A percentile compares a stretch with the other conserved stretches of the same genome.
These are phyloP conservation scores for Phragmatobia fuliginosa DNA, from an alignment of 2,888 invertebrate genomes.

Conservation along the genomic window DNA sequence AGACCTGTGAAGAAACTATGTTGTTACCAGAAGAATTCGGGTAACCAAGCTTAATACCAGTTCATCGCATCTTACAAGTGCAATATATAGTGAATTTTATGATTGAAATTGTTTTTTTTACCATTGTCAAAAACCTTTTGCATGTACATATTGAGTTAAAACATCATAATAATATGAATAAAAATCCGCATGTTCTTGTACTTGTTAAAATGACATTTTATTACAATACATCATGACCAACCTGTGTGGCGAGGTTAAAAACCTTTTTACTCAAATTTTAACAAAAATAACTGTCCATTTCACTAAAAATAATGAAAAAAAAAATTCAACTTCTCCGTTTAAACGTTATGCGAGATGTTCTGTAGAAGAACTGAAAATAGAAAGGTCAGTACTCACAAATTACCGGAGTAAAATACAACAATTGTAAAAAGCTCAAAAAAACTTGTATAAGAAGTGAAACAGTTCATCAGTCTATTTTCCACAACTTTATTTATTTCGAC, in stretches of 20 bases:
- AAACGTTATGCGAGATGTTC: conserved; percentile 21
- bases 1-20: neutral
- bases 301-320: neutral
- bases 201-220: neutral
- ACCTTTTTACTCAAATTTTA: neutral
- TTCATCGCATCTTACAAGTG: neutral
- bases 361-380: conserved; percentile 15
- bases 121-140: neutral
- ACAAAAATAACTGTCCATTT: neutral
- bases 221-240: neutral
- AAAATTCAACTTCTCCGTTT: conserved; percentile 12
- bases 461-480: conserved; percentile 5
- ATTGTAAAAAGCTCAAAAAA: conserved; percentile 23
- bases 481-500: conserved; percentile 5
- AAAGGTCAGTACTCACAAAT: conserved; percentile 26
- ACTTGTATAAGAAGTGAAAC: neutral
- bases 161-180: neutral
- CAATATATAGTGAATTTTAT: neutral
- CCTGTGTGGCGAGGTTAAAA: neutral
- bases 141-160: neutral
- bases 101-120: neutral
- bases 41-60: neutral
- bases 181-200: neutral
- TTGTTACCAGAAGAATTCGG: neutral
- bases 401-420: conserved; percentile 11